Evolutionary conservation across 35 echinoderm and acorn worm species (phyloP), one percentile per base, ranked within the genome.

Genomic region (Apostichopus parvimensis): DNA sequence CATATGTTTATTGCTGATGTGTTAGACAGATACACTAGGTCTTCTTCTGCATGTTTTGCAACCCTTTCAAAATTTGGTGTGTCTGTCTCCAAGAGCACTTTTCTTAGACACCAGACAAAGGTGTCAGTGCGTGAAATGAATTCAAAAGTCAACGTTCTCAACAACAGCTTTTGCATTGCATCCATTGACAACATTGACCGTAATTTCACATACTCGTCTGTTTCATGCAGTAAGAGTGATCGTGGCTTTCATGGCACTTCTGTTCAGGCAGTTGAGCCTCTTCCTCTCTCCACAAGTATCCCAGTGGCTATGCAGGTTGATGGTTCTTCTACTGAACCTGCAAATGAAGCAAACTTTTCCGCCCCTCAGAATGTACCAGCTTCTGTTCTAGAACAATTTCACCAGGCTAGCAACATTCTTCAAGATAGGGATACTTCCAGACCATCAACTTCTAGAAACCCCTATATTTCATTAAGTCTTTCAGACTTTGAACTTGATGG

Each of bases 191-290:
- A 90, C 62, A 89, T 94, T 61, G 87, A 94, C 56, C 56, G 75
- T 15, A 77, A 83, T 45, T 17, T 55, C 21, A 80, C 73, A 13
- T 94, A 90, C 73, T 54, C 87, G 11, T 23, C 86, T 82, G 93
- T 94, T 7, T 61, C 28, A 12, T 87, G 76, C 9, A 65, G 28
- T 14, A 53, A 81, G 9, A 57, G 28, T 34, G 57, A 66, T 24
- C 89, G 93, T 64, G 93, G 93, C 1, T 94, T 94, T 73, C 83
- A 94, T 90, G 93, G 93, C 2, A 94, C 93, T 22, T 94, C 93
- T 54, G 56, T 90, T 8, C 93, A 94, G 77, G 93, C 93, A 73
- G 87, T 94, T 7, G 93, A 94, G 45, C 93, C 93, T 9, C 34
- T 81, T 15, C 87, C 87, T 62, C 1, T 56, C 12, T 90, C 93